Conservation (phyloP, 2,797 vertebrate species). For the Cottoperca gobio region DNA sequence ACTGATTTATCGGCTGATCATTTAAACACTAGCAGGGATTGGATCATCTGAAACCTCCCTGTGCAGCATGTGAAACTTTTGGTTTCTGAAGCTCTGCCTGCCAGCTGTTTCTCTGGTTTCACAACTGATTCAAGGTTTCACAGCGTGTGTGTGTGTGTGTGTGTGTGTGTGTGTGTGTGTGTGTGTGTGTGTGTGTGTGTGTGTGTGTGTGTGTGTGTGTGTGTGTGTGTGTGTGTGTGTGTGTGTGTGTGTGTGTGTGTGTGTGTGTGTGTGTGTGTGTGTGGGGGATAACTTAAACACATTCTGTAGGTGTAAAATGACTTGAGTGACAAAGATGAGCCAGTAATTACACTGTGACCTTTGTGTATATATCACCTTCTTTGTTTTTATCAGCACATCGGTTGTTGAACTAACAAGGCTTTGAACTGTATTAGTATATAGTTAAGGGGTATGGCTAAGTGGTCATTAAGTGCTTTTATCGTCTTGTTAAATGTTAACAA, state of each 20-base stretch:
- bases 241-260: too few relatives aligned
- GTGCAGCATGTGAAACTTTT: conserved; percentile 1
- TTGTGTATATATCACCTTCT: conserved; percentile 13
- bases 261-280: too few relatives aligned
- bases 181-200: too few relatives aligned
- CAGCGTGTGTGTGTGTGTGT: too few relatives aligned
- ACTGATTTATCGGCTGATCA: background rate
- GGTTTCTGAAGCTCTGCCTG: background rate
- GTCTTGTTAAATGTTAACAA: conserved; percentile 28
- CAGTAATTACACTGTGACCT: background rate
- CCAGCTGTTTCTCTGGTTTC: conserved; percentile 44
- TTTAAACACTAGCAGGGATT: background rate
- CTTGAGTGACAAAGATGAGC: background rate
- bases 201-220: too few relatives aligned
- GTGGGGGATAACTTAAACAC: conserved; percentile 16
- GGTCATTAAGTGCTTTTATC: conserved; percentile 2
- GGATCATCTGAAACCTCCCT: conserved; percentile 3
- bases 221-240: too few relatives aligned
- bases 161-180: too few relatives aligned
- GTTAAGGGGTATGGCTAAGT: conserved; percentile 11
- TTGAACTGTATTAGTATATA: conserved; percentile 23
- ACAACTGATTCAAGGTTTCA: conserved; percentile 17
- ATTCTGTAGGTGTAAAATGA: conserved; percentile 23
- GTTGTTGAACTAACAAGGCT: conserved; percentile 26
- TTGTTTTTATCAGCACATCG: conserved; percentile 10